Evolutionary conservation across 1,140 invertebrate species (phyloP), one percentile per base, ranked within the genome.

Genomic region (Littorina saxatilis): DNA sequence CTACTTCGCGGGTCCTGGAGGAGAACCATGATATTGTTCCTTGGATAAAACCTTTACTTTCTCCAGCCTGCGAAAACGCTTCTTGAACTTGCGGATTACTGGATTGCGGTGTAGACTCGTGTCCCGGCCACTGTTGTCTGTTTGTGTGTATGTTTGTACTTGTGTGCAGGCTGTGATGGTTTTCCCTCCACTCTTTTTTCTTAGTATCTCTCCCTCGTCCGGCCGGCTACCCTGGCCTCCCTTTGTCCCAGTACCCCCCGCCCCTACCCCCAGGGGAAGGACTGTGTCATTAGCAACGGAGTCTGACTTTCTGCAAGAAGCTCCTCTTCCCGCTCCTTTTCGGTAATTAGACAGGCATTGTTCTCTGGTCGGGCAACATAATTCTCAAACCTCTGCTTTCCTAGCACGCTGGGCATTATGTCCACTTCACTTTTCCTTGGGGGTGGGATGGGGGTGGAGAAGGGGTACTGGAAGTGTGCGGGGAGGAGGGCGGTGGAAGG

Each of bases 321-420:
- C 55, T 58, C 55, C 55, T 23, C 9, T 58, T 58, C 17, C 55
- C 0, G 55, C 55, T 58, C 55, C 17, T 58, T 58, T 58, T 47
- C 55, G 55, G 55, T 58, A 58, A 58, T 58, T 58, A 58, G 55
- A 58, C 55, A n/a, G 55, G 20, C 55, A 58, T 58, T 58, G 55
- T 58, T 58, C 55, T n/a, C 17, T 58, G 55, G 55, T n/a, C 7
- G n/a, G 4, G 7, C 17, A 58, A 58, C 15, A 58, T 58, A 58
- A 58, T n/a, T 58, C 55, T 1, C 17, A 58, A 9, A 17, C n/a
- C 43, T 5, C 7, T 47, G 43, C 43, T 17, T 17, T 9, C 43
- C 43, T 5, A 17, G 43, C 43, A 47, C 17, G 43, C 43, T 47
- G 43, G 17, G 43, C 7, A 17, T 47, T 47, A 47, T 47, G 43